phyloP scores from a whole-genome alignment of 2,888 invertebrate species.

The Agonopterix heracliana region DNA sequence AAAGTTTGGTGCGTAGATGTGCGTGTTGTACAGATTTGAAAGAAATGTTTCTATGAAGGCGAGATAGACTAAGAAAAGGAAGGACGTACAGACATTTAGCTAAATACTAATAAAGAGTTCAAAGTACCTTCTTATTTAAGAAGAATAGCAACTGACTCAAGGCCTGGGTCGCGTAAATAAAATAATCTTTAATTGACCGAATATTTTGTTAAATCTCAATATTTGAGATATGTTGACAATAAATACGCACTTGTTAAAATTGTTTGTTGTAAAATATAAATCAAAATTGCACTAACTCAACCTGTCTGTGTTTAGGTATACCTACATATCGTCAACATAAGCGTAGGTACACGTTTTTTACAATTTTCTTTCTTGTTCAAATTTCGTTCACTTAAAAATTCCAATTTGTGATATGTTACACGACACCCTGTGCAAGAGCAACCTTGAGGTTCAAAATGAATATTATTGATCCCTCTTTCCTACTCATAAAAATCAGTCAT shows the following conservation, averaged over 20 bases:
- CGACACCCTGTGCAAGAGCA: constrained; percentile 60
- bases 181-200: constrained; percentile 20
- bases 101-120: constrained; percentile 14
- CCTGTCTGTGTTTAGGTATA: too few relatives aligned
- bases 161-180: constrained; percentile 40
- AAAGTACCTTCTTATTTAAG: too few relatives aligned
- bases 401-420: constrained; percentile 59
- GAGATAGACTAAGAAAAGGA: constrained; percentile 1
- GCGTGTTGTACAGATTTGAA: not conserved
- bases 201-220: constrained; percentile 20
- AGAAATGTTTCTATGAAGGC: not conserved
- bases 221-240: constrained; percentile 28
- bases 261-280: too few relatives aligned
- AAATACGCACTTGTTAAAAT: too few relatives aligned
- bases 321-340: too few relatives aligned
- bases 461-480: constrained; percentile 54
- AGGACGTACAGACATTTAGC: constrained; percentile 6
- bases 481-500: constrained; percentile 50
- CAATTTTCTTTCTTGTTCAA: too few relatives aligned
- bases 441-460: constrained; percentile 46
- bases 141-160: too few relatives aligned
- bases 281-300: too few relatives aligned
- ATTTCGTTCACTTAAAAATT: constrained; percentile 17
- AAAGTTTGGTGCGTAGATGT: not conserved
- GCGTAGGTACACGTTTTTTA: too few relatives aligned